phyloP scores from a whole-genome alignment of 64 coral and sea anemone species.

The Porites australiensis region DNA sequence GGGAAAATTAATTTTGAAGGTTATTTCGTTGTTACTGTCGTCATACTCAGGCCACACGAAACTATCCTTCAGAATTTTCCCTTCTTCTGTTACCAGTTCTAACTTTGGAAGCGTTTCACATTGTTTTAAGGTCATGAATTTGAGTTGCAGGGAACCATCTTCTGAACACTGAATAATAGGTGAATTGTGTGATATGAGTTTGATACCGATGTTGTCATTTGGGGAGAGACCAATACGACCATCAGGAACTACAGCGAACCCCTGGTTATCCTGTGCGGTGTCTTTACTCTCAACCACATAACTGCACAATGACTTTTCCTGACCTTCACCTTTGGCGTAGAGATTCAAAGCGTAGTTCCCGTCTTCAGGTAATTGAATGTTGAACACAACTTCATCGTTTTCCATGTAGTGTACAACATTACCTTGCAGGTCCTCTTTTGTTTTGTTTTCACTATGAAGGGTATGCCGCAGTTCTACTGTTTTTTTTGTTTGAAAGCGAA shows the following conservation, averaged over 20 bases:
- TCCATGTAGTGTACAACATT: not conserved
- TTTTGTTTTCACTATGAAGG: not conserved
- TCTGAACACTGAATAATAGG: not conserved
- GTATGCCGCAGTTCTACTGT: not conserved
- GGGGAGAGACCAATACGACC: not conserved
- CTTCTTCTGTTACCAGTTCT: conserved; percentile 1
- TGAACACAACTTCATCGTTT: conserved; percentile 5
- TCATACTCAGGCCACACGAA: not conserved
- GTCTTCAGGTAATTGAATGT: conserved; percentile 5
- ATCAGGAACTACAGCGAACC: conserved; percentile 3
- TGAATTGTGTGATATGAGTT: conserved; percentile 11
- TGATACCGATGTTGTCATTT: not conserved
- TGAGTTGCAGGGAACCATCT: not conserved
- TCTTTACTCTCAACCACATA: not conserved
- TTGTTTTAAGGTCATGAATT: not conserved
- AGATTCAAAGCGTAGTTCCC: conserved; percentile 12
- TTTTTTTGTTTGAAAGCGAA: conserved; percentile 2
- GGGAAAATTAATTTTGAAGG: not conserved
- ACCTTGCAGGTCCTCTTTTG: conserved; percentile 6
- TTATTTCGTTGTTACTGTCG: conserved; percentile 1
- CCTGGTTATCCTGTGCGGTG: not conserved
- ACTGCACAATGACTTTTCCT: not conserved
- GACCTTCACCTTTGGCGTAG: not conserved
- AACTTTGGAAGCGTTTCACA: not conserved
- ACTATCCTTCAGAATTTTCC: not conserved